Base-by-base conservation (phyloP, 2,113 vertebrate genomes). In the Phyllopteryx taeniolatus region DNA sequence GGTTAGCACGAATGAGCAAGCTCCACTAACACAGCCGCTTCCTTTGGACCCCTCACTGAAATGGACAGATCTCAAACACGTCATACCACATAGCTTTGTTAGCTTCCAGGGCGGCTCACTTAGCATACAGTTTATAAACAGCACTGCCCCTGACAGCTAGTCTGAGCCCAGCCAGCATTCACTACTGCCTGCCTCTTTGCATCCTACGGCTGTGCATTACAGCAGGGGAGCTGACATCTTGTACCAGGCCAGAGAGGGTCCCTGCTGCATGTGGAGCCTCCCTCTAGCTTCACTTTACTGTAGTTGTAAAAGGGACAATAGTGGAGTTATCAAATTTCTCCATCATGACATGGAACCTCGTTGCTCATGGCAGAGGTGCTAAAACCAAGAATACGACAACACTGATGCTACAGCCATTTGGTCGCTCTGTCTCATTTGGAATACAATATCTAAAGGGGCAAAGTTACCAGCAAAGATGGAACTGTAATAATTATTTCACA, bases 281-380 rank as follows among this genome's bases (percentile, higher is more conserved):
- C 60, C 56, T 68, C 35, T 44, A 66, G 56, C 77, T 70, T 79
- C 71, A 61, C 68, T 69, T 80, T 82, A 72, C 74, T 72, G 80
- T 63, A 78, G 79, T 75, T 81, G 78, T 66, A 71, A 75, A 67
- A 76, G 72, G 80, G 77, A 80, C 79, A 79, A 84, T 70, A 66
- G 83, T 78, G 84, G 79, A 83, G 79, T 81, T 76, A 74, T 80
- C 75, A 75, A 77, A 83, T 86, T 77, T 65, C 77, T 78, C 71
- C 79, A 81, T 77, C 86, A 87, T 84, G 88, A 84, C 88, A 87
- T 85, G 84, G 78, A 86, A 74, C 78, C 56, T 31, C 79, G 57
- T 83, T 11, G 81, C 72, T 86, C 70, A 73, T 85, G 68, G 78
- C 86, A 79, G 85, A 89, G 87, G 83, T 83, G 87, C 86, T 87